Evolutionary conservation across 2,888 invertebrate genomes (phyloP).

Genomic region (Drosophila atripex): DNA sequence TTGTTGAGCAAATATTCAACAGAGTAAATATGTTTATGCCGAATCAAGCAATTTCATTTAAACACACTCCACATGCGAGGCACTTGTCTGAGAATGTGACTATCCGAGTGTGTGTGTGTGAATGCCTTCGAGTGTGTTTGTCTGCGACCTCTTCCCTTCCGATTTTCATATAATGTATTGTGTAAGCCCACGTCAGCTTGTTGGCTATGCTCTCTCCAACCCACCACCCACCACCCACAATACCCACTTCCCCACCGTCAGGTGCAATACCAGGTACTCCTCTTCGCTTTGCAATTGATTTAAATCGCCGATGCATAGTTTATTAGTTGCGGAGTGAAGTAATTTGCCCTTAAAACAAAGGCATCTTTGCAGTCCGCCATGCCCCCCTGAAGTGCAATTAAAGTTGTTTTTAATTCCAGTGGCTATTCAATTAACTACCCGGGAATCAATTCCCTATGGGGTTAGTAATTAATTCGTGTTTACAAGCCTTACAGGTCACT

Average conservation of each 20-base stretch:
- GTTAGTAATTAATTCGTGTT: conserved; percentile 9
- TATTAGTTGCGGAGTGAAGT: conserved; percentile 43
- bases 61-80: conserved; percentile 64
- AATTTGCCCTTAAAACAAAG: conserved; percentile 27
- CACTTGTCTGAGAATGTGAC: conserved; percentile 27
- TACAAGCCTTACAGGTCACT: neutral
- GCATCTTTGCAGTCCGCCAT: neutral
- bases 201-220: conserved; percentile 39
- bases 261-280: conserved; percentile 13
- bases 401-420: conserved; percentile 4
- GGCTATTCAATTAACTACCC: neutral
- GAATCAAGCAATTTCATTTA: conserved; percentile 79
- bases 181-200: conserved; percentile 55
- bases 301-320: conserved; percentile 52
- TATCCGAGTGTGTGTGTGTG: conserved; percentile 6
- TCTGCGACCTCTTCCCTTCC: conserved; percentile 21
- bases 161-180: conserved; percentile 63
- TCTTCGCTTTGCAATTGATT: conserved; percentile 38
- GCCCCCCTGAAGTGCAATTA: conserved; percentile 14
- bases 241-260: neutral
- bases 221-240: neutral
- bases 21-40: conserved; percentile 79
- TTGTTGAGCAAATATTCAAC: conserved; percentile 78
- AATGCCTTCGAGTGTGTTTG: neutral
- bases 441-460: conserved; percentile 4